phyloP scores from a whole-genome alignment of 2,888 invertebrate species.

The Agriopis aurantiaria region DNA sequence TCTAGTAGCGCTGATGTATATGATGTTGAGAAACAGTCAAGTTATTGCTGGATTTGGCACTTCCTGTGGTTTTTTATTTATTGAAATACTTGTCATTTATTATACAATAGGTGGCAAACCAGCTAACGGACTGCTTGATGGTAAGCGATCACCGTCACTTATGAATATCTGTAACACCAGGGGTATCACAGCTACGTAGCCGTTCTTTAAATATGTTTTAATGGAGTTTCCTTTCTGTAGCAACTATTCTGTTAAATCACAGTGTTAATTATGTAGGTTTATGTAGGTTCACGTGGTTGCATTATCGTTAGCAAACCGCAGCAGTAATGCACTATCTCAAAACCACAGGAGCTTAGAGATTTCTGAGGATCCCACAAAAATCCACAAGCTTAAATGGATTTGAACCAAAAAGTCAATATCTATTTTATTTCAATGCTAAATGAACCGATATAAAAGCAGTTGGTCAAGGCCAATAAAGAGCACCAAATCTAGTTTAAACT shows the following conservation, averaged over 20 bases:
- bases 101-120: too few relatives aligned
- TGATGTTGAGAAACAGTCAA: too few relatives aligned
- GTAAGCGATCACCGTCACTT: too few relatives aligned
- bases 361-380: not conserved
- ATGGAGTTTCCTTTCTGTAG: not conserved
- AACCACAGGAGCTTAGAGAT: constrained; percentile 16
- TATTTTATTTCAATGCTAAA: not conserved
- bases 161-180: too few relatives aligned
- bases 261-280: not conserved
- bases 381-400: not conserved
- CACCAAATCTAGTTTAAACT: constrained; percentile 7
- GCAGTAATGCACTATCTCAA: constrained; percentile 18
- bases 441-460: not conserved
- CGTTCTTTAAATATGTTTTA: not conserved
- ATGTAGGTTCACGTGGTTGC: not conserved
- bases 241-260: not conserved
- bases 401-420: not conserved
- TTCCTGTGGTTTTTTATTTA: too few relatives aligned
- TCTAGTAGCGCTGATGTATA: too few relatives aligned
- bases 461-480: constrained; percentile 5
- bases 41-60: too few relatives aligned
- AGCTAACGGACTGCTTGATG: too few relatives aligned
- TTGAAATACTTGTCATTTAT: too few relatives aligned
- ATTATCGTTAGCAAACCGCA: constrained; percentile 6
- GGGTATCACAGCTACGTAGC: too few relatives aligned